Percentiles rank a stretch among this genome's conserved stretches.
Conservation (phyloP, 2,113 vertebrate genomes). For the Oreochromis niloticus region DNA sequence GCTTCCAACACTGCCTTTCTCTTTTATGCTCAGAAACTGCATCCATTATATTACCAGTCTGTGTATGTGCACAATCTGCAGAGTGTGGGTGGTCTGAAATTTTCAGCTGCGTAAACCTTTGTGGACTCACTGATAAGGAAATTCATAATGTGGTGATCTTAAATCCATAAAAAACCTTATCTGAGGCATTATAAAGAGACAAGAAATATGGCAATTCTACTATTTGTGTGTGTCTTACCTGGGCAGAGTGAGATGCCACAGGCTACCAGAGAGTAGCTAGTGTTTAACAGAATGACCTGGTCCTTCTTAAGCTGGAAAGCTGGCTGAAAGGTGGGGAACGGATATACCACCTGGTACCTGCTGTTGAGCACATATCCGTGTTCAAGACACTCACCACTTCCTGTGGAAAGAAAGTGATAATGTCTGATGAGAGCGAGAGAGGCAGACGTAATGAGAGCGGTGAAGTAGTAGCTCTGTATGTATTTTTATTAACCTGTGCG, state of each 20-base stretch:
- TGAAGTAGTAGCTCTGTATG: background rate
- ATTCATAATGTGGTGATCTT: background rate
- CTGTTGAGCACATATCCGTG: conserved; percentile 88
- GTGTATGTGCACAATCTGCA: background rate
- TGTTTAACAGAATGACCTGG: conserved; percentile 89
- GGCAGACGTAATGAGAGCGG: background rate
- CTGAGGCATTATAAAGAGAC: background rate
- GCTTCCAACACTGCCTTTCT: background rate
- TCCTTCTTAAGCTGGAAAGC: conserved; percentile 93
- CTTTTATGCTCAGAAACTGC: background rate
- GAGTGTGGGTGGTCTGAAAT: background rate
- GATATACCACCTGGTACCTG: conserved; percentile 92
- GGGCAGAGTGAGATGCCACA: conserved; percentile 84
- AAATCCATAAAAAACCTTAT: background rate
- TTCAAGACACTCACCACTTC: conserved; percentile 78
- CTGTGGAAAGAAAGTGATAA: conserved; percentile 20
- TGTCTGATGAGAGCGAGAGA: background rate
- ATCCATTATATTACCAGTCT: background rate
- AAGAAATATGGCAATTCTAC: background rate
- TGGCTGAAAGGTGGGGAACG: conserved; percentile 91
- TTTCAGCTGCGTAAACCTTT: background rate
- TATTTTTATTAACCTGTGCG: conserved; percentile 52
- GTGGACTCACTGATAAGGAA: background rate
- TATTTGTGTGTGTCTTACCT: conserved; percentile 58
- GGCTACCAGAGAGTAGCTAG: conserved; percentile 90